Base-by-base conservation (phyloP, 1,140 invertebrate species). In the Lucilia sericata region DNA sequence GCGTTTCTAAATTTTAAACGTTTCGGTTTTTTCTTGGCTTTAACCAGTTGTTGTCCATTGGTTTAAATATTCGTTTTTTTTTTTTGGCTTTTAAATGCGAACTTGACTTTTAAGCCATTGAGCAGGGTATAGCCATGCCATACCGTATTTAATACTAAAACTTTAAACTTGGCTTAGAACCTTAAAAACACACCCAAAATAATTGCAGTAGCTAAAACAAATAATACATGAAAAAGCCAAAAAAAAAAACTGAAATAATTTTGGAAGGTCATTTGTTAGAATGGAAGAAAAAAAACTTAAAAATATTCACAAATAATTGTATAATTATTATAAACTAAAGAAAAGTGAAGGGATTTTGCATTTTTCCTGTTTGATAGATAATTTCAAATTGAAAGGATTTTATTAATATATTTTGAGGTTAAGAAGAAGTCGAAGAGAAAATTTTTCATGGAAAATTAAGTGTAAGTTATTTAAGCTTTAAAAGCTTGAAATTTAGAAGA, bases 91-190 rank as follows among this genome's bases (percentile, higher is more conserved):
- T 78, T 80, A 51, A 80, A 47, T 36, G 42, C 42, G 76, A 80
- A 80, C 76, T 80, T 80, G 76, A 80, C 76, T 80, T 49, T 49
- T 78, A 70, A 70, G n/a, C 21, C 65, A 70, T 21, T 21, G 65
- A 70, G 14, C 42, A 34, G 21, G 74, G 10, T 13, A 30, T 0
- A 76, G 12, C 74, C 74, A 74, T 60, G 83, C 25, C 25, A 30
- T 3, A 30, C 1, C 3, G 1, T 30, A 2, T 30, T 30, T 42
- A 42, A 82, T 21, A 19, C 25, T 25, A 70, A 10, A 25, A n/a
- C 55, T 76, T 84, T 84, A 65, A 84, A 84, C 83, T 82, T 84
- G 83, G 78, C 83, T 84, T 74, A 84, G 83, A 84, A 84, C 47
- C 25, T 80, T 80, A 80, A 49, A 55, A 55, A 55, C 76, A 47